Evolutionary conservation across 2,888 invertebrate species (phyloP).

Genomic region (Deilephila elpenor): DNA sequence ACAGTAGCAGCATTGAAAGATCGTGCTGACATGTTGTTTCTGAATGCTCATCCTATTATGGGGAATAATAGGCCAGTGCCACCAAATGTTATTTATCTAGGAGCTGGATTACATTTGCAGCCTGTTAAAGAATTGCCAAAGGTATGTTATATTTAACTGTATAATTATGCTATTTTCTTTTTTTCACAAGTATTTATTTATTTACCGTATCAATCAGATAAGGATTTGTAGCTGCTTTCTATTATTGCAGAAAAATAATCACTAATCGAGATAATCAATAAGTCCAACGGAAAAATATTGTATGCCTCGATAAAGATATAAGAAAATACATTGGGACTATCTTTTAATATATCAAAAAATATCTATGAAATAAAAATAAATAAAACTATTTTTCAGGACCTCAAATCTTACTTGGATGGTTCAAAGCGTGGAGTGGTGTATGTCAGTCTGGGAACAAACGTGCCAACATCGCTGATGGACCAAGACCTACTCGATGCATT

Average conservation of each 20-base stretch:
- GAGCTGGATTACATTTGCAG: constrained; percentile 13
- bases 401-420: constrained; percentile 4
- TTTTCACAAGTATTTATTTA: too few species aligned
- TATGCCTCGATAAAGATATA: too few species aligned
- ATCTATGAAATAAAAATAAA: too few species aligned
- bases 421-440: constrained; percentile 37
- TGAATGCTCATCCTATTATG: constrained; percentile 21
- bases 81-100: constrained; percentile 11
- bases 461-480: constrained; percentile 15
- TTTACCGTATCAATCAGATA: too few species aligned
- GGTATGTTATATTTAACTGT: neutral
- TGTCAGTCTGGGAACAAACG: constrained; percentile 27
- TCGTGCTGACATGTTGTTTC: neutral
- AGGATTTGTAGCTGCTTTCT: too few species aligned
- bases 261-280: too few species aligned
- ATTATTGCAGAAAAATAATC: too few species aligned
- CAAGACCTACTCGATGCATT: constrained; percentile 16
- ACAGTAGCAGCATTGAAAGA: constrained; percentile 13
- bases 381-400: neutral
- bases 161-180: too few species aligned
- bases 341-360: too few species aligned
- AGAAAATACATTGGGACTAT: too few species aligned
- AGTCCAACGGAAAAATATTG: too few species aligned
- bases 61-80: constrained; percentile 23
- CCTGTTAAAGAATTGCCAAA: constrained; percentile 20